phyloP scores from a whole-genome alignment of 2,113 vertebrate genomes.

The human region GRCh38 chr7:94897001-94897500 shows the following conservation, averaged over 20 bases:
- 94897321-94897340: not conserved
- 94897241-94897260: not conserved
- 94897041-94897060: constrained; percentile 23
- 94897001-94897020: constrained; percentile 23
- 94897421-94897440: not conserved
- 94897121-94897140: not conserved
- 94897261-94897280: not conserved
- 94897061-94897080: not conserved
- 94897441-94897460: not conserved
- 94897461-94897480: not conserved
- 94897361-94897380: not conserved
- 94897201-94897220: not conserved
- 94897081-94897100: not conserved
- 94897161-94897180: not conserved
- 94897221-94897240: not conserved
- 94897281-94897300: not conserved
- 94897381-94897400: not conserved
- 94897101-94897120: not conserved
- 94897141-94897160: not conserved
- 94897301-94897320: too few relatives aligned
- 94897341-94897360: not conserved
- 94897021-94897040: not conserved
- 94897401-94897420: not conserved
- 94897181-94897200: not conserved
- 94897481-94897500: not conserved